phyloP scores from a whole-genome alignment of 1,140 invertebrate genomes.

The Drepana arcuata region DNA sequence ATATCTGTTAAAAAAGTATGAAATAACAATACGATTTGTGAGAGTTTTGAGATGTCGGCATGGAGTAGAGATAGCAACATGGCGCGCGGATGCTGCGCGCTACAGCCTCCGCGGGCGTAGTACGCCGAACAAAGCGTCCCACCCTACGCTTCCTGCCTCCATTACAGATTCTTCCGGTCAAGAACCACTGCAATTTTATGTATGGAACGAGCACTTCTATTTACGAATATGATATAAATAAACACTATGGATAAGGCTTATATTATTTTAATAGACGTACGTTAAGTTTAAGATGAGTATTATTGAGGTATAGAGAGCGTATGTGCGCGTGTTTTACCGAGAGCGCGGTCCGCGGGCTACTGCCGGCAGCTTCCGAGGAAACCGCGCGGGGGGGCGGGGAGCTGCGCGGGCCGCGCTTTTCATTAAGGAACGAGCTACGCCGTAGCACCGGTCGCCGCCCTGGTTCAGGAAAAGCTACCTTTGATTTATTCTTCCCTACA shows the following conservation, averaged over 20 bases:
- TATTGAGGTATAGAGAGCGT: slow-evolving; percentile 18
- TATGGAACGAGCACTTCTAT: slow-evolving; percentile 35
- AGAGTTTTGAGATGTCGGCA: too few relatives aligned
- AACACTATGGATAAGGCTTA: too few relatives aligned
- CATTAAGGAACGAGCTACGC: slow-evolving; percentile 45
- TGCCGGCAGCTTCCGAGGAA: slow-evolving; percentile 50
- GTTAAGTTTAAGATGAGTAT: too few relatives aligned
- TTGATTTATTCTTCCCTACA: slow-evolving; percentile 32
- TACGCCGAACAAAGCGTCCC: slow-evolving; percentile 53
- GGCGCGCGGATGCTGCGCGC: slow-evolving; percentile 60
- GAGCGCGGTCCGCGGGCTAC: slow-evolving; percentile 58
- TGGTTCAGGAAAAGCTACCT: slow-evolving; percentile 39
- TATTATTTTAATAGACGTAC: slow-evolving; percentile 27
- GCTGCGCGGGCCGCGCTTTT: slow-evolving; percentile 54
- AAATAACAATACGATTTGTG: too few relatives aligned
- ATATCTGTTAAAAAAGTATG: slow-evolving; percentile 3
- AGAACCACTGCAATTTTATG: slow-evolving; percentile 28
- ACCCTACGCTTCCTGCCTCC: slow-evolving; percentile 39
- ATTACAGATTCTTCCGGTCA: slow-evolving; percentile 23
- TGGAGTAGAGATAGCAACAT: slow-evolving; percentile 20
- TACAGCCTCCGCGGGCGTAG: slow-evolving; percentile 54
- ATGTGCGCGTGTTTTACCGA: slow-evolving; percentile 40
- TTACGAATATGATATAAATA: not conserved
- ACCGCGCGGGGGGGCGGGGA: slow-evolving; percentile 32
- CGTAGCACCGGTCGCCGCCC: slow-evolving; percentile 44